Conservation (phyloP, 2,113 vertebrate species). For the Chrysemys picta region DNA sequence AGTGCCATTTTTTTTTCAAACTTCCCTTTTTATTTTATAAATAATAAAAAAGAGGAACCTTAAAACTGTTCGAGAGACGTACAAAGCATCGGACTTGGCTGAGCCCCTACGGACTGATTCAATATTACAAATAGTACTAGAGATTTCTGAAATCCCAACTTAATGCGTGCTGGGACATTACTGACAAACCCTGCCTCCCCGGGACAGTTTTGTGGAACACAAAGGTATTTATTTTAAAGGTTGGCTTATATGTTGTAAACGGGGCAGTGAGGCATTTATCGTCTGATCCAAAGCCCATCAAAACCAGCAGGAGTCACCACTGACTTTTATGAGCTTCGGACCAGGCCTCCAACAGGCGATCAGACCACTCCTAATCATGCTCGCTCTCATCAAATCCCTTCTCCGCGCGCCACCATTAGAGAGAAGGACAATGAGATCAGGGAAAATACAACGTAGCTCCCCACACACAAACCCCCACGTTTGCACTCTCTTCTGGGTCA, state of each 20-base stretch:
- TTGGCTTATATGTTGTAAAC: background rate
- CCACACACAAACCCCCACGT: background rate
- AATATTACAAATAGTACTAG: background rate
- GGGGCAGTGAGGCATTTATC: background rate
- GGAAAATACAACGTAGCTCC: background rate
- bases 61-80: background rate
- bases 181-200: background rate
- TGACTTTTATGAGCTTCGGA: background rate
- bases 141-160: background rate
- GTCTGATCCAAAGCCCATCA: background rate
- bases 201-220: background rate
- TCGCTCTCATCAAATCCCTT: background rate
- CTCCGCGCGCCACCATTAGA: background rate
- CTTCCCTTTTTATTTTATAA: background rate
- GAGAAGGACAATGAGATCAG: background rate
- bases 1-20: background rate
- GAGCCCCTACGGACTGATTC: background rate
- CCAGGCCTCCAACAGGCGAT: background rate
- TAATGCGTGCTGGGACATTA: background rate
- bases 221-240: background rate
- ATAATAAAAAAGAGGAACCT: background rate
- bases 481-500: background rate
- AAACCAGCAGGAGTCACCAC: background rate
- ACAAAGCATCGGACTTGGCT: background rate
- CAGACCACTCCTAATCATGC: background rate